These are phyloP conservation scores for Catharus fuscescens DNA, from an alignment of 2,113 vertebrate species.

Conservation along the genomic window DNA sequence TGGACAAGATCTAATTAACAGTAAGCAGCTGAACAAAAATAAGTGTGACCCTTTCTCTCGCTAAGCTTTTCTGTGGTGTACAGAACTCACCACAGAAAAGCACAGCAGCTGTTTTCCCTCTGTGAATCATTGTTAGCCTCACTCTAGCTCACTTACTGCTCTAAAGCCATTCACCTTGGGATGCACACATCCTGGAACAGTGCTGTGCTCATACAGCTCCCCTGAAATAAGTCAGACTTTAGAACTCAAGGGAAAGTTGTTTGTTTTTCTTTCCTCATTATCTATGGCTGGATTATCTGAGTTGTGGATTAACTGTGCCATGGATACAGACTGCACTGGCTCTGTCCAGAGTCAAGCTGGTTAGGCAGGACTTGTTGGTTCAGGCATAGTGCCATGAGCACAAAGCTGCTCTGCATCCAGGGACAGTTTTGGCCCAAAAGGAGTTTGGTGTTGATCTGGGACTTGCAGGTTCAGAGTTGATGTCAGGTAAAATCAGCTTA, in stretches of 20 bases:
- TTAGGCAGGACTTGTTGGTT: slow-evolving; percentile 25
- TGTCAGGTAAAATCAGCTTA: background rate
- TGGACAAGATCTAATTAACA: background rate
- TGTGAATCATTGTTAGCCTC: background rate
- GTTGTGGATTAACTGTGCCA: slow-evolving; percentile 62
- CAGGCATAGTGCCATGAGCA: slow-evolving; percentile 7
- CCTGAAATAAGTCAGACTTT: slow-evolving; percentile 15
- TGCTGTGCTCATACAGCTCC: background rate
- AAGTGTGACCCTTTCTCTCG: background rate
- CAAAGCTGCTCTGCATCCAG: background rate
- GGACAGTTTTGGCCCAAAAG: background rate
- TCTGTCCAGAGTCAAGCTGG: background rate
- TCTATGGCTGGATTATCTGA: slow-evolving; percentile 54
- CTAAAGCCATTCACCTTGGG: background rate
- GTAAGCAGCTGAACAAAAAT: background rate
- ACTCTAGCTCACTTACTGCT: background rate
- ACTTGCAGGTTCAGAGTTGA: background rate
- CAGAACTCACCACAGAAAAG: background rate
- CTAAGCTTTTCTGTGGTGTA: background rate
- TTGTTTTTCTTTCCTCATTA: slow-evolving; percentile 52
- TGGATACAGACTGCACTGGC: slow-evolving; percentile 6
- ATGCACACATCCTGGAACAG: background rate
- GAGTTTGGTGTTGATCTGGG: background rate
- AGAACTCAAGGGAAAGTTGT: slow-evolving; percentile 11
- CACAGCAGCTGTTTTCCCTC: background rate